Evolutionary conservation across 2,888 invertebrate species (phyloP), one percentile per base, ranked within the genome.

Genomic region (Campaea margaritaria): DNA sequence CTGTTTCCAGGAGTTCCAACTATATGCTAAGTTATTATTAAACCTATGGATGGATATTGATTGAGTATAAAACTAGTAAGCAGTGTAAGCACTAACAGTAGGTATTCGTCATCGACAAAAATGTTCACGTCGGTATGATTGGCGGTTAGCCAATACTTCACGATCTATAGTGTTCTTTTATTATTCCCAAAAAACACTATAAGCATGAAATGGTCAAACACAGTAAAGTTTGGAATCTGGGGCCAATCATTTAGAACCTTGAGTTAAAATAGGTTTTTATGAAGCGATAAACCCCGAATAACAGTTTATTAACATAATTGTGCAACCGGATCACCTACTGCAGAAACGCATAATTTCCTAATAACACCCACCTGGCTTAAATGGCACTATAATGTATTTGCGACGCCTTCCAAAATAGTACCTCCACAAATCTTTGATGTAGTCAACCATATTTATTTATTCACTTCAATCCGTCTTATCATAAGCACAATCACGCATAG

Each of bases 301-400:
- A 52, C 14, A 15, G 28, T 31, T 34, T 48, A 34, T 47, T 38
- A 51, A 46, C 15, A 46, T 43, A 36, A 15, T 21, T 36, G 11
- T 43, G 50, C 27, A 36, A 41, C 13, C 41, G 15, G 27, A 12
- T 47, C 44, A 8, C 3, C 14, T 16, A 21, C 13, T 31, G 38
- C 52, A 36, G 12, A 57, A 56, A 53, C 45, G 45, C 60, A 50
- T 54, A 49, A 58, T 36, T 44, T 34, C 13, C n/a, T 39, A 46
- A 39, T 43, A 43, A 47, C 55, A 61, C 55, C 55, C 47, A 91
- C 92, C 90, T 85, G 92, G 92, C 67, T 86, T 82, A 79, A 89
- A 92, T 5, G 91, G 91, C 53, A 92, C 81, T 62, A 89, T 89
- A 14, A 86, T 76, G 69, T 79, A 86, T 72, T 82, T 91, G 8